These are phyloP conservation scores for Hirundo rustica DNA, from an alignment of 2,797 vertebrate species.

Conservation along the genomic window DNA sequence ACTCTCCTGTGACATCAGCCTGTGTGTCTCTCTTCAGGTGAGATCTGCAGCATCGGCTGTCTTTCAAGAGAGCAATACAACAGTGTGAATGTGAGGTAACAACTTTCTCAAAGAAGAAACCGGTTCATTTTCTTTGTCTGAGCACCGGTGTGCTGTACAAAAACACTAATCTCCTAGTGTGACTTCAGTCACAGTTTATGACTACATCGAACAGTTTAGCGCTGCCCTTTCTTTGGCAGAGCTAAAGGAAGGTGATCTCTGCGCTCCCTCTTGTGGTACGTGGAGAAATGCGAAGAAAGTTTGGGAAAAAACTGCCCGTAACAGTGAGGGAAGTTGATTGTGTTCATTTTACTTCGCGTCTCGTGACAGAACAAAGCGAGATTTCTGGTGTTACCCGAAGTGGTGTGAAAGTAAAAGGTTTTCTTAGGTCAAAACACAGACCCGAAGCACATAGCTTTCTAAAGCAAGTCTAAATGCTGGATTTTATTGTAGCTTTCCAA, in stretches of 20 bases:
- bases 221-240: not conserved
- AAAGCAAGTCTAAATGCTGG: not conserved
- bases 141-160: not conserved
- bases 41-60: not conserved
- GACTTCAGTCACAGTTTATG: not conserved
- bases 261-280: slow-evolving; percentile 69
- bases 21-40: not conserved
- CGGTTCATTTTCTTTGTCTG: not conserved
- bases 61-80: not conserved
- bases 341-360: not conserved
- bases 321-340: not conserved
- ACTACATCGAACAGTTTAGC: accelerated
- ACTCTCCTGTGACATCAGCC: not conserved
- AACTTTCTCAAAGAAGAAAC: not conserved
- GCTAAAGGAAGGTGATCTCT: slow-evolving; percentile 15
- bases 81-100: not conserved
- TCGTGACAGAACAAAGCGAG: not conserved
- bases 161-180: not conserved
- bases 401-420: not conserved
- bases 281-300: not conserved
- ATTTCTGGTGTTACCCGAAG: not conserved
- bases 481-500: not conserved
- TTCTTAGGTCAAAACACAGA: not conserved
- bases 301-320: accelerated
- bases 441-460: not conserved